Evolutionary conservation across 2,113 vertebrate genomes (phyloP).

Genomic region (Heptranchias perlo): DNA sequence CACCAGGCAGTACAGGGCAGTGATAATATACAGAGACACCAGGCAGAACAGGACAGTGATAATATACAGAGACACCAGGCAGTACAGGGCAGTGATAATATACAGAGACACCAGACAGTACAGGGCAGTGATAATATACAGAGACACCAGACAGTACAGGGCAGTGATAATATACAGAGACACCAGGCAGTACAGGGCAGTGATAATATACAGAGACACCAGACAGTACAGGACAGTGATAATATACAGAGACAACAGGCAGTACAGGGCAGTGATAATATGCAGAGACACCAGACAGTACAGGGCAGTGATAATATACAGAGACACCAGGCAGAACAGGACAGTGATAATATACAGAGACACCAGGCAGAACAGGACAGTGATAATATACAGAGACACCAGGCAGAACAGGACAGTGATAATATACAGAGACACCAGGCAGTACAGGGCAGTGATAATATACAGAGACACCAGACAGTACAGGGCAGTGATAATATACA

Average conservation of each 20-base stretch:
- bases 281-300: not conserved
- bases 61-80: not conserved
- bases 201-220: not conserved
- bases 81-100: not conserved
- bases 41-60: not conserved
- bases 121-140: not conserved
- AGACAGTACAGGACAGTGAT: not conserved
- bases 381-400: not conserved
- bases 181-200: not conserved
- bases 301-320: not conserved
- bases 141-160: not conserved
- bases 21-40: not conserved
- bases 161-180: not conserved
- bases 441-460: not conserved
- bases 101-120: not conserved
- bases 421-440: not conserved
- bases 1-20: not conserved
- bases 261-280: not conserved
- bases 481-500: not conserved
- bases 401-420: not conserved
- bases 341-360: not conserved
- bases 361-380: not conserved
- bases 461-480: not conserved
- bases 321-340: not conserved
- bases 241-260: not conserved